These are phyloP conservation scores for Drosophila niveifrons DNA, from an alignment of 2,888 invertebrate genomes.

Conservation along the genomic window DNA sequence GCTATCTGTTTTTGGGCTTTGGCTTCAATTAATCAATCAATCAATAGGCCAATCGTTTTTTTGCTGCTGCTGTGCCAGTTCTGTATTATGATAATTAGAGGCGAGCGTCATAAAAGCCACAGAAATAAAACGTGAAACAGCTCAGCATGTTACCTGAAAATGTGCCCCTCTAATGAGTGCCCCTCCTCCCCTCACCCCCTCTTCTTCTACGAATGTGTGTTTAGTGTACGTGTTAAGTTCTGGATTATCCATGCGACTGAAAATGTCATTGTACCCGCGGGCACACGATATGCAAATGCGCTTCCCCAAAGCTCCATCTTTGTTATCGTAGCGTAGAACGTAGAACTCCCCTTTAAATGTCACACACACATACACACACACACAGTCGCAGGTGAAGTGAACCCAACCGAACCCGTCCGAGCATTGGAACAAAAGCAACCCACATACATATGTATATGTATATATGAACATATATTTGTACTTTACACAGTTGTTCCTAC, in stretches of 20 bases:
- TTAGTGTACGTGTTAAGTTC: constrained; percentile 51
- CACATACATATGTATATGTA: constrained; percentile 50
- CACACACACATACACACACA: constrained; percentile 4
- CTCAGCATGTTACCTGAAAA: constrained; percentile 28
- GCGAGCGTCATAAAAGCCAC: constrained; percentile 49
- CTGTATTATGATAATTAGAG: constrained; percentile 72
- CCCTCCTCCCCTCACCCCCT: not conserved
- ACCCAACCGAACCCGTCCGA: constrained; percentile 35
- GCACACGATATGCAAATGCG: constrained; percentile 70
- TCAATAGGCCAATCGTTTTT: constrained; percentile 42
- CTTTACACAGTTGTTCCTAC: constrained; percentile 55
- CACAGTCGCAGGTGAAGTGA: constrained; percentile 39
- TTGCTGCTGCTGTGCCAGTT: constrained; percentile 47
- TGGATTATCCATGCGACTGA: constrained; percentile 24
- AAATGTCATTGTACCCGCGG: constrained; percentile 51
- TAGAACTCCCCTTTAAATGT: constrained; percentile 20
- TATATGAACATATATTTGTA: not conserved
- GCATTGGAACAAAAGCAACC: constrained; percentile 65
- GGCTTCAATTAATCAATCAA: constrained; percentile 53
- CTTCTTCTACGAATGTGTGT: not conserved
- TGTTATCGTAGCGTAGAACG: constrained; percentile 39
- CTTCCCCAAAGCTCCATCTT: constrained; percentile 31
- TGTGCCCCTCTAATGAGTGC: constrained; percentile 55
- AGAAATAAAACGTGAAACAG: constrained; percentile 69
- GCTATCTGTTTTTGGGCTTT: constrained; percentile 21